Conservation (phyloP, 2,797 vertebrate genomes). For the Coendou prehensilis region DNA sequence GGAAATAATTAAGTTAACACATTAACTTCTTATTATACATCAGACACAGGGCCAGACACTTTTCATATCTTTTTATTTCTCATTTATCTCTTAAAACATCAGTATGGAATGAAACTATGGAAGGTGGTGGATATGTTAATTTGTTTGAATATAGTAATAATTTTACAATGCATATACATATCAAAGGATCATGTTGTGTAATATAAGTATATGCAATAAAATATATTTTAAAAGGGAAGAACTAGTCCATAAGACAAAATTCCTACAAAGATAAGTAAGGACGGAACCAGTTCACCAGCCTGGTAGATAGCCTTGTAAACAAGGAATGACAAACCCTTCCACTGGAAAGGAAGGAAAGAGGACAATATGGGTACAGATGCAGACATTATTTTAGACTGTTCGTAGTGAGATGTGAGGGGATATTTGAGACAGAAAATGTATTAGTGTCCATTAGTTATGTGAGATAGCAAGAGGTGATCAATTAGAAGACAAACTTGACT, state of each 20-base stretch:
- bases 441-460: neutral
- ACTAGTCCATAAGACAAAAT: neutral
- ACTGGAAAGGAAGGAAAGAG: neutral
- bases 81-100: neutral
- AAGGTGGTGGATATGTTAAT: neutral
- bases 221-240: too few species aligned
- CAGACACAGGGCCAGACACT: neutral
- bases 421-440: neutral
- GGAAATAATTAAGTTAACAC: slow-evolving; percentile 36
- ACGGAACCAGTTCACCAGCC: neutral
- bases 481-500: neutral
- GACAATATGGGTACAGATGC: neutral
- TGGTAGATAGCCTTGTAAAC: neutral
- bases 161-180: too few species aligned
- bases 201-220: too few species aligned
- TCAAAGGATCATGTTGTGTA: too few species aligned
- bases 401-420: neutral
- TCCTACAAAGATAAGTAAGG: neutral
- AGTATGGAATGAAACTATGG: neutral
- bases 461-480: slow-evolving; percentile 1
- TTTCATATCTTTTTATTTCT: slow-evolving; percentile 1
- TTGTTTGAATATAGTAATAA: too few species aligned
- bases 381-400: slow-evolving; percentile 12
- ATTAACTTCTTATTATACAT: too few species aligned
- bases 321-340: neutral